Base-by-base conservation (phyloP, 2,888 invertebrate species). In the Agrochola circellaris region DNA sequence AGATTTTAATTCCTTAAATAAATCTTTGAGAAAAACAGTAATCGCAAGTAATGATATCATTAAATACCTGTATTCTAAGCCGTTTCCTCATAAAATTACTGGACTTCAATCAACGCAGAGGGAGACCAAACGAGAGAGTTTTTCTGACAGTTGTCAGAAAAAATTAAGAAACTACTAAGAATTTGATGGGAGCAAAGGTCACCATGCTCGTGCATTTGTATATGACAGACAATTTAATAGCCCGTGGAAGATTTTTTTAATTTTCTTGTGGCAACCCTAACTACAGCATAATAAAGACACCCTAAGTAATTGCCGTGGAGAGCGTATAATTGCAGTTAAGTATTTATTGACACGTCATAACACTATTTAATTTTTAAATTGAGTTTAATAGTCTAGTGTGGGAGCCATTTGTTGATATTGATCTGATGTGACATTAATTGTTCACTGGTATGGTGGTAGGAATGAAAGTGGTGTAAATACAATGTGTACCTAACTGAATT, bases 261-360 rank as follows among this genome's bases (percentile, higher is more conserved):
- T 51, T 56, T 17, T 5, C 3, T 42, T 15, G 17, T 66, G 82
- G 51, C 83, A 85, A 66, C 86, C 88, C 90, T 87, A 73, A 69
- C 42, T 42, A 65, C 45, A 64, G 71, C 73, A 78, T 85, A 90
- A 89, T 89, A 88, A 86, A 81, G 75, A 69, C 68, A 88, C 91
- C 90, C 88, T 87, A 85, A 87, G 83, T 92, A 89, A 92, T 91
- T 88, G 90, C 85, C 91, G 88, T 87, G 86, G 91, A 93, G 89
- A 87, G 92, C 91, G 86, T 92, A 90, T 93, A 94, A 95, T 94
- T 93, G 93, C 88, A 91, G 92, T 90, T 91, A 93, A 94, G 88
- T 90, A 90, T 90, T 92, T 93, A 93, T 94, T 93, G 93, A 93
- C 93, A 92, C 91, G 91, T 93, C 92, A 93, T 92, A 92, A 92